Evolutionary conservation across 2,888 invertebrate genomes (phyloP).

Genomic region (Zeuzera pyrina): DNA sequence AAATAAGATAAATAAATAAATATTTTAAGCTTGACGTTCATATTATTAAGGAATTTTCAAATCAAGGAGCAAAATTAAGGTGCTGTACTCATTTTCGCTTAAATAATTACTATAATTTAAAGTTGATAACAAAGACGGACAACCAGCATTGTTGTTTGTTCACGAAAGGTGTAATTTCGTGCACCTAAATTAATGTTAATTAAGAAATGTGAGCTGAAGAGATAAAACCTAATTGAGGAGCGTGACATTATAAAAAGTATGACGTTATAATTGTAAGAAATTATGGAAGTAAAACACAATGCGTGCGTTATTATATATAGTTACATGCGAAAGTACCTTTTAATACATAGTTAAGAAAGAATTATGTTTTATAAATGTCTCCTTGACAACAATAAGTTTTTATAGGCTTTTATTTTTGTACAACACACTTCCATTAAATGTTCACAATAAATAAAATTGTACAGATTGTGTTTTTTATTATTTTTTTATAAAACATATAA

Average conservation of each 20-base stretch:
- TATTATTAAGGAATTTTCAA: constrained; percentile 36
- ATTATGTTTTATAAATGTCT: no score
- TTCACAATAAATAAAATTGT: no score
- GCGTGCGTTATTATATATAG: no score
- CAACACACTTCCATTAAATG: no score
- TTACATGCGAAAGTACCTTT: no score
- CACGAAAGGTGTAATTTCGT: constrained; percentile 56
- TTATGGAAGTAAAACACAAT: no score
- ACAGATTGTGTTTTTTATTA: no score
- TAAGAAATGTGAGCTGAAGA: constrained; percentile 51
- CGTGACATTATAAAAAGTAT: constrained; percentile 33
- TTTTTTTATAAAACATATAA: no score
- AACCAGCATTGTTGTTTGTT: constrained; percentile 60
- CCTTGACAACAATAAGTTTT: no score
- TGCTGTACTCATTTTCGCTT: constrained; percentile 47
- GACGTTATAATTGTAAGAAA: constrained; percentile 25
- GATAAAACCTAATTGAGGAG: constrained; percentile 39
- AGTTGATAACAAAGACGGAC: constrained; percentile 65
- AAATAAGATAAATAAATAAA: background rate
- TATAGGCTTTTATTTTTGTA: no score
- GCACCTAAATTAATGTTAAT: constrained; percentile 52
- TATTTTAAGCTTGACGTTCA: constrained; percentile 19
- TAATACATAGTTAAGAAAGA: no score
- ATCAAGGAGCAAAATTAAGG: constrained; percentile 43
- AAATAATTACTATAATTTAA: constrained; percentile 65